Conservation (phyloP, 1,140 invertebrate genomes). For the Eriosoma lanigerum region DNA sequence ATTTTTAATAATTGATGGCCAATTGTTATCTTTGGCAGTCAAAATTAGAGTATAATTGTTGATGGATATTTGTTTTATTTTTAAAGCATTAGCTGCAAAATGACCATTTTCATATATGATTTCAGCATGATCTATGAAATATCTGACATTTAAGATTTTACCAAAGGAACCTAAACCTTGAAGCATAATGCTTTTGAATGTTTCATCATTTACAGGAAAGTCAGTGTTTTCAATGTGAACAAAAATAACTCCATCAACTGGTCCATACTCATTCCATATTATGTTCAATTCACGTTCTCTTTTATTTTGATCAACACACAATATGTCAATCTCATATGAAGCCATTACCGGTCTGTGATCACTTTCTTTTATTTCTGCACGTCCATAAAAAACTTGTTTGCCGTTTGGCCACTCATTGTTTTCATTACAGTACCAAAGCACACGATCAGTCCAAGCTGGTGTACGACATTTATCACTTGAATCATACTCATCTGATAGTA, state of each 20-base stretch:
- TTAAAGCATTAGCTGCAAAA: conserved; percentile 28
- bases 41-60: conserved; percentile 35
- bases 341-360: conserved; percentile 95
- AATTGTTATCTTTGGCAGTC: conserved; percentile 25
- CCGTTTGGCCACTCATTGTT: conserved; percentile 71
- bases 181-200: conserved; percentile 42
- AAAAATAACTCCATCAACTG: conserved; percentile 93
- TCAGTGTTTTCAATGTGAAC: conserved; percentile 61
- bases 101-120: conserved; percentile 45
- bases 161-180: conserved; percentile 46
- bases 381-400: conserved; percentile 84
- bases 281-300: conserved; percentile 77
- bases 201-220: conserved; percentile 21
- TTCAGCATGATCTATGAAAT: conserved; percentile 36
- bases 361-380: conserved; percentile 94
- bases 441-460: conserved; percentile 97
- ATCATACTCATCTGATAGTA: conserved; percentile 98
- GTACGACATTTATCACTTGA: conserved; percentile 96
- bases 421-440: conserved; percentile 79
- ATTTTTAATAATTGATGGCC: conserved; percentile 23
- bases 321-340: conserved; percentile 83
- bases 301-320: conserved; percentile 73
- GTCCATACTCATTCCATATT: conserved; percentile 83
- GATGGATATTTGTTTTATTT: conserved; percentile 47
- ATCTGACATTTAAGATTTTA: conserved; percentile 34